Conservation (phyloP, 2,113 vertebrate genomes). For the Larimichthys crocea region DNA sequence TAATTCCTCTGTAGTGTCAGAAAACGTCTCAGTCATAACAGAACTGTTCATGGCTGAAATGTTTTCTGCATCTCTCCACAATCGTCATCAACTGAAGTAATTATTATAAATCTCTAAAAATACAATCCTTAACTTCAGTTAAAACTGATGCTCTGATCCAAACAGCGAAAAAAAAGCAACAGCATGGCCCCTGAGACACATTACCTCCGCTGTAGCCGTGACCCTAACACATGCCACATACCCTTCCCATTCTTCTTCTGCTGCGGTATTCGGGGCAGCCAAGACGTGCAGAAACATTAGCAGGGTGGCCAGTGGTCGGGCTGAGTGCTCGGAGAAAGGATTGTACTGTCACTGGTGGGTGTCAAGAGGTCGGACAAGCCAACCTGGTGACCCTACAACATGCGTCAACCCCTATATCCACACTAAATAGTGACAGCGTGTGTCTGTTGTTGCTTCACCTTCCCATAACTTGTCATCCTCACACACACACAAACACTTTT, state of each 20-base stretch:
- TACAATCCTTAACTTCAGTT: neutral
- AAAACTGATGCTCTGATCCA: neutral
- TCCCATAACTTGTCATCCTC: neutral
- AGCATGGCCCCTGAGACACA: neutral
- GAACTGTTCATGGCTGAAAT: neutral
- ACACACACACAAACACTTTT: neutral
- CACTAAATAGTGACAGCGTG: neutral
- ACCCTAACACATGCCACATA: constrained; percentile 12
- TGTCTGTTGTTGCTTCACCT: constrained; percentile 5
- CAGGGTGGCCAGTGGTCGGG: neutral
- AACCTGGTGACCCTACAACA: constrained; percentile 34
- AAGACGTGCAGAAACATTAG: constrained; percentile 8
- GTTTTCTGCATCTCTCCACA: no score
- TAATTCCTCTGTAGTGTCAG: neutral
- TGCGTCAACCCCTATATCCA: neutral
- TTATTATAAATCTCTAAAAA: neutral
- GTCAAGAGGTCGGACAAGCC: constrained; percentile 28
- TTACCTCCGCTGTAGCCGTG: neutral
- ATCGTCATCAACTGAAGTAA: neutral
- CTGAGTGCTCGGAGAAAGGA: constrained; percentile 3
- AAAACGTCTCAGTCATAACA: neutral
- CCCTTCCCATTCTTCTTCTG: constrained; percentile 41
- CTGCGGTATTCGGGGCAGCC: constrained; percentile 52
- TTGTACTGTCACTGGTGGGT: constrained; percentile 1
- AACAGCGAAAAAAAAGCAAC: neutral